phyloP scores from a whole-genome alignment of 2,888 invertebrate species.

The Patella ulyssiponensis region DNA sequence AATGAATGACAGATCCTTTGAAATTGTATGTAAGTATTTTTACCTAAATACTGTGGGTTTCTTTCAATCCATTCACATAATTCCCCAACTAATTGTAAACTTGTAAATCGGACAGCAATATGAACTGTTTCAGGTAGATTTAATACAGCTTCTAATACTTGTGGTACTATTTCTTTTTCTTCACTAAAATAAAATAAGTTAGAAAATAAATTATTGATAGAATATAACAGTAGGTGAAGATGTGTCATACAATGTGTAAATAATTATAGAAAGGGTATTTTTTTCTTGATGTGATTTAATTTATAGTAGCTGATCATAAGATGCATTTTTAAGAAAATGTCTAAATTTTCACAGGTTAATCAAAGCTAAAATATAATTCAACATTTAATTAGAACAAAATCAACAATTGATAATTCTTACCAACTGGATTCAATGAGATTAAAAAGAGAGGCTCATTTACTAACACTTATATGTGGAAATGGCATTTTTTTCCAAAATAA shows the following conservation, averaged over 20 bases:
- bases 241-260: conserved; percentile 86
- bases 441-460: too few relatives aligned
- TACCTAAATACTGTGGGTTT: conserved; percentile 84
- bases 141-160: conserved; percentile 92
- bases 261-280: too few relatives aligned
- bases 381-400: too few relatives aligned
- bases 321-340: too few relatives aligned
- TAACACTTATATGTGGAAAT: too few relatives aligned
- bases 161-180: conserved; percentile 92
- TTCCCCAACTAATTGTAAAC: conserved; percentile 87
- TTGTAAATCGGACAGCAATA: conserved; percentile 89
- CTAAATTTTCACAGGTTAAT: too few relatives aligned
- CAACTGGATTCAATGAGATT: too few relatives aligned
- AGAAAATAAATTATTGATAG: conserved; percentile 71
- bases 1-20: too few relatives aligned
- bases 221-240: conserved; percentile 93
- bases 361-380: too few relatives aligned
- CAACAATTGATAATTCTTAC: too few relatives aligned
- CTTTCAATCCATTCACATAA: conserved; percentile 95
- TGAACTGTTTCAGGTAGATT: conserved; percentile 87
- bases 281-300: too few relatives aligned
- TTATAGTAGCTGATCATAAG: too few relatives aligned
- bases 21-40: conserved; percentile 26
- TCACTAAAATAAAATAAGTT: conserved; percentile 76
- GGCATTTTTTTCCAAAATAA: background rate